Evolutionary conservation across 1,140 invertebrate species (phyloP), one percentile per base, ranked within the genome.

Genomic region (Psix sp.): DNA sequence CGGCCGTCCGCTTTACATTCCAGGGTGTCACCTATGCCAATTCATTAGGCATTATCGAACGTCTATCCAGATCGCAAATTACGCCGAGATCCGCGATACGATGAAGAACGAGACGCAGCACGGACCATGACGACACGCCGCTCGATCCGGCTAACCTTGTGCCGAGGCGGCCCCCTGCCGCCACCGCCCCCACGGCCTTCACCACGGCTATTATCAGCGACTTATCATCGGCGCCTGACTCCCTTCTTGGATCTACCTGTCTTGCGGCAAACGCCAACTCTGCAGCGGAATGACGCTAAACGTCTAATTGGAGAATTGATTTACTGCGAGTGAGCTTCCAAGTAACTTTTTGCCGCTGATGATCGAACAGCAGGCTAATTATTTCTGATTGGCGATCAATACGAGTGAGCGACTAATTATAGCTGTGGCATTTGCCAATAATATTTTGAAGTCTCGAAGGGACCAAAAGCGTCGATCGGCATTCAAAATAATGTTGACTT

Each of bases 31-130:
- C 54, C 72, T 60, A 71, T 70, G 74, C 79, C 81, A 81, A 83
- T 83, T 85, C 82, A 81, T 84, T 83, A 78, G 79, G 76, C 76
- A 78, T 77, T 81, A 83, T 83, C 78, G 77, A 77, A 72, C 66
- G 62, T 67, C 54, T 71, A 63, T 76, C 62, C 68, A 73, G 56
- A 75, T 77, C 56, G 73, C 74, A 76, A 73, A 75, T 65, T 72
- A 46, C 46, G 51, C 51, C 39, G 31, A 65, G 65, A 68, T 68
- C 20, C 46, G 46, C 54, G 59, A 70, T 75, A 74, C 62, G 60
- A 70, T 68, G 65, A 60, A 57, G 66, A 72, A 72, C 33, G 51
- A 72, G 51, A 43, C 43, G 36, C 43, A 33, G 43, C 35, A 26
- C 46, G 39, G 20, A 46, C 43, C 66, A 48, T 43, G 54, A 65